Percentiles rank a stretch among this genome's conserved stretches.
Evolutionary conservation across 1,140 invertebrate species (phyloP).

Genomic region (Dryas iulia): DNA sequence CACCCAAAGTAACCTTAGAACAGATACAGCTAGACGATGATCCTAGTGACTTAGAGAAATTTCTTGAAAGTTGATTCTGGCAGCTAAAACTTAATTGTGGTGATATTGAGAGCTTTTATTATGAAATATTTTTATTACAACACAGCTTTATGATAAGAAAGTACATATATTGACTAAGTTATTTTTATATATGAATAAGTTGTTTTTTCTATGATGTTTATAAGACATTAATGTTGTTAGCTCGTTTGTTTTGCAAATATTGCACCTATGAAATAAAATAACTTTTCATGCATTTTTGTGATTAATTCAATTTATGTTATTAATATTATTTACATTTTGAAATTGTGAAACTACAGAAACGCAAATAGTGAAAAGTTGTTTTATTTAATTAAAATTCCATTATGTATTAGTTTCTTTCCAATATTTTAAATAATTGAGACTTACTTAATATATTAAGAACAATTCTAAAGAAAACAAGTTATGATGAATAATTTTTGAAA

Average conservation of each 20-base stretch:
- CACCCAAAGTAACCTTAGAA: constrained; percentile 57
- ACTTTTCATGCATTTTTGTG: background rate
- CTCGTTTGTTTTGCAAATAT: background rate
- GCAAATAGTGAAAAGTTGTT: background rate
- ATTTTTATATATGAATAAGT: background rate
- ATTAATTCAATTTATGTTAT: too few species aligned
- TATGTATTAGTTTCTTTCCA: too few species aligned
- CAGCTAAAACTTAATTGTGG: constrained; percentile 9
- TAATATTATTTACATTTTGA: background rate
- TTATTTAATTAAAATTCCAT: background rate
- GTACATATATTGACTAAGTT: background rate
- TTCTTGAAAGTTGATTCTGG: constrained; percentile 59
- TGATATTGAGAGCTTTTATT: constrained; percentile 28
- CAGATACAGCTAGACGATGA: constrained; percentile 67
- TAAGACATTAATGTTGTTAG: background rate
- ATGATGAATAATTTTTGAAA: background rate
- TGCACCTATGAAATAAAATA: background rate
- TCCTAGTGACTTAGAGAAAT: constrained; percentile 58
- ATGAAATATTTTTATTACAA: background rate
- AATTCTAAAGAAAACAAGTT: background rate
- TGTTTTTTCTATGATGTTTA: background rate
- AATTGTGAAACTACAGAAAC: background rate
- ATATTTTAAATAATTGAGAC: too few species aligned
- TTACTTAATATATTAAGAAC: background rate
- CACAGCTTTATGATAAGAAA: background rate